Base-by-base conservation (phyloP, 2,888 invertebrate genomes). In the Amphimallon solstitiale region DNA sequence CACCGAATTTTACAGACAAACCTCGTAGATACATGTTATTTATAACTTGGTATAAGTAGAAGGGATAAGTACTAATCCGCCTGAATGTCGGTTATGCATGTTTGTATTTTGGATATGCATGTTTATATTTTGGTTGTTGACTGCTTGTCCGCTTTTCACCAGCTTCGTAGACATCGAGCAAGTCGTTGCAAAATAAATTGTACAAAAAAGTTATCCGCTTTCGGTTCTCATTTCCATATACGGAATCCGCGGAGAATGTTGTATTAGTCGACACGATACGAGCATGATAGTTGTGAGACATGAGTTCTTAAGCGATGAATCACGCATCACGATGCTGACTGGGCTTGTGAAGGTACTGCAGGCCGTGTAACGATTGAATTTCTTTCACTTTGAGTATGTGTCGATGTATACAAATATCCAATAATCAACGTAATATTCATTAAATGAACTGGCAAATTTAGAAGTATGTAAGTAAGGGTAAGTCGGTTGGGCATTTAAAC, bases 81-180 rank as follows among this genome's bases (percentile, higher is more conserved):
- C n/a, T n/a, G n/a, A n/a, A n/a, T n/a, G n/a, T n/a, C n/a, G n/a
- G n/a, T n/a, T n/a, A n/a, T n/a, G n/a, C n/a, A n/a, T n/a, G n/a
- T n/a, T n/a, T n/a, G n/a, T n/a, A n/a, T n/a, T n/a, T n/a, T n/a
- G n/a, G n/a, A n/a, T 19, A 43, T 43, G 34, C 43, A n/a, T 59
- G 56, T 59, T 59, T 59, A 43, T 43, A 43, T 59, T 59, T 59
- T 59, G 56, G 56, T 43, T 59, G 56, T 59, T 59, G 56, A 59
- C 56, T 43, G 43, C 43, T 43, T 15, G 56, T 15, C 14, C 29
- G 43, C 43, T 59, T 29, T 59, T 59, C 56, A 43, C 23, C 56
- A 38, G 14, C 15, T 59, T 59, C 56, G 43, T 15, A 43, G 43
- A 23, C 29, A 21, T 14, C 29, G 51, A 51, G 17, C 54, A 34